Base-by-base conservation (phyloP, 2,113 vertebrate species). In the Hippocampus barbouri region DNA sequence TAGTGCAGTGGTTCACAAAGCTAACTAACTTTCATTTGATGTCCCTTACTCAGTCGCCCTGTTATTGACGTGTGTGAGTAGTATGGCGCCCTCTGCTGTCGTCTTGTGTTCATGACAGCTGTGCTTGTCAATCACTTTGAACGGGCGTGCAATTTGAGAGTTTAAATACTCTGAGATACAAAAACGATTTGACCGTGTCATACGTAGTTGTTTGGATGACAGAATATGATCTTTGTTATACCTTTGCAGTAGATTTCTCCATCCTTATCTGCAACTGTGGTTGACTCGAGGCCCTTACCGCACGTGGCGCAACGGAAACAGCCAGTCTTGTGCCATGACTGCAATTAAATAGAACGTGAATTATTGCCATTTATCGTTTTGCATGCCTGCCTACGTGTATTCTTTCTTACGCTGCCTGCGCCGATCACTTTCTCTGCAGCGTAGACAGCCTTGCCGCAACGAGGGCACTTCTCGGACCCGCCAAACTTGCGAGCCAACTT, bases 161-260 rank as follows among this genome's bases (percentile, higher is more conserved):
- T 21, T 21, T 54, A 15, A 49, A 49, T 16, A 18, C 1, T 18
- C 14, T 18, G 43, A 12, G 11, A 2, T 45, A 45, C 10, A 45
- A 45, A 45, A 45, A 45, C 14, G 43, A 45, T 45, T 45, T 10
- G 8, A 43, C 10, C 8, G 5, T 49, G 10, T 45, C 10, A 45
- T 45, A 18, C 18, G 47, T 16, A n/a, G 21, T 23, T 15, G 8
- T n/a, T 56, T 56, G 53, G n/a, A 56, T 10, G 8, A 9, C 2
- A 4, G 10, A n/a, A 27, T 27, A 60, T 30, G 27, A 34, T 61
- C 27, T 34, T 15, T 14, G 23, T 72, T 74, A 69, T 87, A 96
- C 96, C 94, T 96, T 96, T 98, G 93, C 97, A 98, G 81, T 94
- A 98, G 81, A 98, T 96, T 83, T 98, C 95, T 34, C 96, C 96